phyloP scores from a whole-genome alignment of 2,888 invertebrate species.

The Drosophila fungiperda region DNA sequence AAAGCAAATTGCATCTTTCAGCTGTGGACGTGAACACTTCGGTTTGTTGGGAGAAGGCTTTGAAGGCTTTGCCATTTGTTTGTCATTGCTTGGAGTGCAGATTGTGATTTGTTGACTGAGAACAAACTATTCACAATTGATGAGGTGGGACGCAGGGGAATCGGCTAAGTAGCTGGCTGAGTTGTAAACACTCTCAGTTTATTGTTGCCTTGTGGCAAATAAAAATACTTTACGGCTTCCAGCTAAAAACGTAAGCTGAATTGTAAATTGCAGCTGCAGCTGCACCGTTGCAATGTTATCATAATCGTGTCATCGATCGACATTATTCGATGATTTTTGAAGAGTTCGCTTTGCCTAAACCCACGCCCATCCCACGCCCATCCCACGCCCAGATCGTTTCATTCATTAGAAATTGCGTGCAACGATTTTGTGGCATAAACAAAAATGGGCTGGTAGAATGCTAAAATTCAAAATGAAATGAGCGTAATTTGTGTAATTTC shows the following conservation, averaged over 20 bases:
- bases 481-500: constrained; percentile 52
- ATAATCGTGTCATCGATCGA: constrained; percentile 54
- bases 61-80: constrained; percentile 19
- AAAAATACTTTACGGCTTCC: constrained; percentile 31
- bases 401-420: constrained; percentile 49
- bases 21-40: constrained; percentile 1
- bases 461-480: constrained; percentile 39
- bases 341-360: constrained; percentile 22
- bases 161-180: constrained; percentile 5
- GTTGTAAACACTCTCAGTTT: constrained; percentile 20
- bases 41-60: constrained; percentile 32
- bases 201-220: constrained; percentile 11
- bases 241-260: constrained; percentile 3
- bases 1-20: constrained; percentile 1
- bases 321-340: constrained; percentile 54
- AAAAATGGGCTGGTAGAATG: constrained; percentile 37
- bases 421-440: constrained; percentile 56
- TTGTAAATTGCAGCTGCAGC: constrained; percentile 3
- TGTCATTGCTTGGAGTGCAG: constrained; percentile 20
- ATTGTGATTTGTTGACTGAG: constrained; percentile 43
- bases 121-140: constrained; percentile 25
- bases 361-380: constrained; percentile 5
- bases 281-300: constrained; percentile 4
- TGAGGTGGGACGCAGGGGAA: background rate
- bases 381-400: constrained; percentile 21